phyloP scores from a whole-genome alignment of 1,140 invertebrate species.

The Gryllus bimaculatus region DNA sequence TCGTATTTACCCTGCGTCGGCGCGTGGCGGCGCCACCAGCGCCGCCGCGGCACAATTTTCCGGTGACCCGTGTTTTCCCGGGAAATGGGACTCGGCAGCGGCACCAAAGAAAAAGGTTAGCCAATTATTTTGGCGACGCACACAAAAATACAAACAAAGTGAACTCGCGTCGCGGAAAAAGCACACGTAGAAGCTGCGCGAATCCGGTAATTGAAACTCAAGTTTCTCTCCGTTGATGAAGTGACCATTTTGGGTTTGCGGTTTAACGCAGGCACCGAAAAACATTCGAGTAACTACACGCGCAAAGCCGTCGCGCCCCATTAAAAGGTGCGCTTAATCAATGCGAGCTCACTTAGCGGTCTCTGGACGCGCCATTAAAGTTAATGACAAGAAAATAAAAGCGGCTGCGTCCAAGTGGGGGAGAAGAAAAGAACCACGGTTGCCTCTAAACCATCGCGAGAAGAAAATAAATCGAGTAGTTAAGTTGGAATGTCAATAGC shows the following conservation, averaged over 20 bases:
- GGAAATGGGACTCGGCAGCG: background rate
- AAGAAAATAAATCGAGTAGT: background rate
- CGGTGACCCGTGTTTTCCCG: too few relatives aligned
- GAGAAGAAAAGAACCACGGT: background rate
- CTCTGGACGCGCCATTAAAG: background rate
- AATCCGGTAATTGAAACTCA: background rate
- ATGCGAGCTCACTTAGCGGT: background rate
- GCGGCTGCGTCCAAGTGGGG: background rate
- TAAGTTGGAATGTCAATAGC: background rate
- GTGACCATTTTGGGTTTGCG: background rate
- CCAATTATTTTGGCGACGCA: background rate
- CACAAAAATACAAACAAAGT: background rate
- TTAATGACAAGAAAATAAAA: constrained; percentile 2
- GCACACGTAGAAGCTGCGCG: background rate
- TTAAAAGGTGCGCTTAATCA: constrained; percentile 1
- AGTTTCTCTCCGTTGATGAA: background rate
- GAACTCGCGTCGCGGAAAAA: background rate
- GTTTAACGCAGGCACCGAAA: background rate
- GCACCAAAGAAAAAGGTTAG: background rate
- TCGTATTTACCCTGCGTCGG: background rate
- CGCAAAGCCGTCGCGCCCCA: background rate
- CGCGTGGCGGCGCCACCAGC: too few relatives aligned
- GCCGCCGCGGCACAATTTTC: background rate
- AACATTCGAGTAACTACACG: background rate
- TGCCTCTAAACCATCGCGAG: background rate